Percentiles rank a stretch among this genome's conserved stretches.
Conservation (phyloP, 2,888 invertebrate species). For the Gastrophysa polygoni region DNA sequence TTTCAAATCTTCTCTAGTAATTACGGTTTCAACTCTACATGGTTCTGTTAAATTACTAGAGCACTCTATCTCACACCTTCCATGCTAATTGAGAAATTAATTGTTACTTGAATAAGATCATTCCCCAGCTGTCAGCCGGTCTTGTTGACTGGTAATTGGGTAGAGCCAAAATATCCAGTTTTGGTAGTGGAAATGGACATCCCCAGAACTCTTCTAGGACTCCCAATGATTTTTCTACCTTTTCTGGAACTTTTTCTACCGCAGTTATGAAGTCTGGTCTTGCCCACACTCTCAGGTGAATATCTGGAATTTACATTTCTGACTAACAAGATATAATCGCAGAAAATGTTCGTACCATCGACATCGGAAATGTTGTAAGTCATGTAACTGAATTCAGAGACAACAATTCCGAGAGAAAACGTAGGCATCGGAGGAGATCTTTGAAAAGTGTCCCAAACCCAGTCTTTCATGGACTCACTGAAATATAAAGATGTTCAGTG, state of each 20-base stretch:
- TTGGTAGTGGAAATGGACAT: constrained; percentile 68
- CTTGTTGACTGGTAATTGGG: constrained; percentile 74
- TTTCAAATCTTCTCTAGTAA: no score
- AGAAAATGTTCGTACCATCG: constrained; percentile 33
- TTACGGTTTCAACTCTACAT: no score
- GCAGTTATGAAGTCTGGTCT: constrained; percentile 67
- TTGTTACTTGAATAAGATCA: constrained; percentile 75
- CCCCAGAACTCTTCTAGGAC: constrained; percentile 69
- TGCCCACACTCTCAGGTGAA: constrained; percentile 68
- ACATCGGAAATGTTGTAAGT: constrained; percentile 43
- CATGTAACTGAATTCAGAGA: constrained; percentile 65
- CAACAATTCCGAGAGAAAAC: constrained; percentile 74
- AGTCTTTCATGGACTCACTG: constrained; percentile 64
- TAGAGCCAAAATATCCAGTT: constrained; percentile 74
- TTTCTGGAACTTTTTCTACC: constrained; percentile 64
- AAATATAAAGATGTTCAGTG: not conserved
- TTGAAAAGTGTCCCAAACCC: constrained; percentile 72
- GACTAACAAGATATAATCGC: no score
- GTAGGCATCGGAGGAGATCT: constrained; percentile 78
- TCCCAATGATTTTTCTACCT: constrained; percentile 64
- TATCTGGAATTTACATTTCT: constrained; percentile 37
- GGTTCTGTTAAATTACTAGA: no score
- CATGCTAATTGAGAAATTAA: no score
- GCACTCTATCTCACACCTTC: no score
- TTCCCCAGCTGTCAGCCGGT: constrained; percentile 81